Evolutionary conservation across 2,888 invertebrate species (phyloP).

Genomic region (Leucophenga montana): DNA sequence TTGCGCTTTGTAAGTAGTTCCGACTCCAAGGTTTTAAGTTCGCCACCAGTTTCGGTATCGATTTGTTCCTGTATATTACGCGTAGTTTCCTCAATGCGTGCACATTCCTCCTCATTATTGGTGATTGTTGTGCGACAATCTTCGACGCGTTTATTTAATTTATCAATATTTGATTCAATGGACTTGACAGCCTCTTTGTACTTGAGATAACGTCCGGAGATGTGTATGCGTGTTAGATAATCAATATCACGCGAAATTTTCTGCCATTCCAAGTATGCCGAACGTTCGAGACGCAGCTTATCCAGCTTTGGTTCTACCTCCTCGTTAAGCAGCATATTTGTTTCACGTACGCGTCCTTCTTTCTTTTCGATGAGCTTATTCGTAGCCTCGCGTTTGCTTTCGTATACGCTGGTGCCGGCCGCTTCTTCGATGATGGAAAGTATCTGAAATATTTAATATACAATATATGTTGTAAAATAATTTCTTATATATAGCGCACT

Average conservation of each 20-base stretch:
- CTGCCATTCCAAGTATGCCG: conserved; percentile 90
- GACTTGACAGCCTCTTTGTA: conserved; percentile 73
- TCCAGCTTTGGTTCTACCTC: conserved; percentile 93
- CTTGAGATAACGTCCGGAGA: conserved; percentile 73
- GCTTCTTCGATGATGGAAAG: conserved; percentile 99
- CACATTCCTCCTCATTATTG: conserved; percentile 75
- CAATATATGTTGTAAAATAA: no score
- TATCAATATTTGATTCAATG: conserved; percentile 75
- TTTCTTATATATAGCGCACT: no score
- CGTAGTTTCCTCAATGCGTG: conserved; percentile 76
- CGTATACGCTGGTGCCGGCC: conserved; percentile 97
- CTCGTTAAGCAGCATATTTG: conserved; percentile 84
- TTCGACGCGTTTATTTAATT: conserved; percentile 76
- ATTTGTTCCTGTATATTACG: conserved; percentile 78
- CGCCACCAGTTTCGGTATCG: conserved; percentile 80
- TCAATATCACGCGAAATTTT: conserved; percentile 89
- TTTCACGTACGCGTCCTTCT: conserved; percentile 89
- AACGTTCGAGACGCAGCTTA: conserved; percentile 87
- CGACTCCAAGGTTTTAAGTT: conserved; percentile 78
- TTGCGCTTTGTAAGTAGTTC: conserved; percentile 79
- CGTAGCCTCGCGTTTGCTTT: conserved; percentile 90
- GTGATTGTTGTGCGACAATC: conserved; percentile 76
- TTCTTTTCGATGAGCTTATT: conserved; percentile 93
- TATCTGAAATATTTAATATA: conserved; percentile 76
- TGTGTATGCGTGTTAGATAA: conserved; percentile 80